A percentile compares a stretch with the other conserved stretches of the same genome.
Evolutionary conservation across 2,888 invertebrate species (phyloP).

Genomic region (Folsomia manolachei): DNA sequence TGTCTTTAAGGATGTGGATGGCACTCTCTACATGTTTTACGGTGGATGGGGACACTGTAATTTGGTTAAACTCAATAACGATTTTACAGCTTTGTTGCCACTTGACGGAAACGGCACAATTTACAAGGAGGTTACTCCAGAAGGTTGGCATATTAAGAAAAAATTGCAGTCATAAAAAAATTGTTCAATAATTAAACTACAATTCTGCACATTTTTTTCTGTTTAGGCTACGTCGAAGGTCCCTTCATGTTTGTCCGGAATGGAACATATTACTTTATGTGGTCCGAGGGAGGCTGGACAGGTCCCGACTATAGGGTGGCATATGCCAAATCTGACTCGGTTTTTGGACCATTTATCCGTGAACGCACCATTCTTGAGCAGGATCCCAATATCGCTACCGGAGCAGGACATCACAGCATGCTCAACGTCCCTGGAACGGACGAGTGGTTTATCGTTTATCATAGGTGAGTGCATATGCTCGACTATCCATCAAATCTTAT

Average conservation of each 20-base stretch:
- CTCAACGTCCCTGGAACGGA: constrained; percentile 34
- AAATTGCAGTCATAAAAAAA: too few relatives aligned
- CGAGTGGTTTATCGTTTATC: constrained; percentile 42
- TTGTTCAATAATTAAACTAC: too few relatives aligned
- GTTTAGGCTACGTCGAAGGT: constrained; percentile 30
- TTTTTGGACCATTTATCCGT: constrained; percentile 34
- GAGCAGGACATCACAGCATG: constrained; percentile 44
- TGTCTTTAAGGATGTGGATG: constrained; percentile 33
- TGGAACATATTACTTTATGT: constrained; percentile 44
- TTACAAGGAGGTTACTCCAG: constrained; percentile 42
- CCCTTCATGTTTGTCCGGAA: constrained; percentile 41
- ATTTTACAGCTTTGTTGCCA: constrained; percentile 29
- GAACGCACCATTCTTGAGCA: constrained; percentile 36
- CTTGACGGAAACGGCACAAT: constrained; percentile 28
- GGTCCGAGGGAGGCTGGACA: constrained; percentile 42
- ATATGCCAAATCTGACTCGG: constrained; percentile 33
- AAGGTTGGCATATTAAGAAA: constrained; percentile 3
- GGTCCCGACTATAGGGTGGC: constrained; percentile 44
- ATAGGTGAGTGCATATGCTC: too few relatives aligned
- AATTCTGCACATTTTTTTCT: not conserved
- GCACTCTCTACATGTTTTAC: constrained; percentile 40
- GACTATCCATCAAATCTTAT: too few relatives aligned
- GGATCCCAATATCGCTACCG: constrained; percentile 37
- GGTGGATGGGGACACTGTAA: constrained; percentile 45
- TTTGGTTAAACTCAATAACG: constrained; percentile 29